Evolutionary conservation across 2,797 vertebrate species (phyloP), one percentile per base, ranked within the genome.

Genomic region (Selene dorsalis): DNA sequence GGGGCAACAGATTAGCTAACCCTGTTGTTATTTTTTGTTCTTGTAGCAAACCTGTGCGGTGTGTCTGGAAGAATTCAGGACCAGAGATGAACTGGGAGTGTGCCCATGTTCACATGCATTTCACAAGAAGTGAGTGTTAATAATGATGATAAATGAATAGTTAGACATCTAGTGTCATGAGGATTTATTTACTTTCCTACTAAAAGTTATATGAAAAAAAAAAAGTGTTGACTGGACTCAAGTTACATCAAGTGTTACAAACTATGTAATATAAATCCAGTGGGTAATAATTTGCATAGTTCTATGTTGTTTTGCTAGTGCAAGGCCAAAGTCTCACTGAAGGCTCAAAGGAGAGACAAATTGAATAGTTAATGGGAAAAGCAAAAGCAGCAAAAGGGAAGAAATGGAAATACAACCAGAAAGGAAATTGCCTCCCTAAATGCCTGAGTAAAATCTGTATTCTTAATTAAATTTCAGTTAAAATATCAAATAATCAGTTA

Each of bases 51-150:
- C 94, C 64, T 96, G 96, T 75, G 96, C 96, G 0, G 96, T 96
- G 69, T 96, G 96, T 87, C 88, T 96, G 88, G 96, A 96, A 65
- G 96, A 96, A 64, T 96, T 96, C 88, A 93, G 94, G 90, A 93
- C 94, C 83, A 93, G 95, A 75, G 96, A 96, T 73, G 95, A 96
- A 80, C 94, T 96, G 39, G 96, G 95, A 52, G 93, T 96, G 79
- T 96, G 96, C 62, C 95, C 95, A 0, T 96, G 96, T 84, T 95
- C 95, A 24, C 96, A 96, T 58, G 95, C 95, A 91, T 96, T 96
- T 94, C 96, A 96, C 91, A 95, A 96, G 94, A 96, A 96, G 96
- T 96, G 88, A 96, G 96, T 93, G 24, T 14, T 24, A 10, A 8
- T 52, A 7, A 61, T 35, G 32, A 35, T 35, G 32, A 35, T 35